Evolutionary conservation across 2,888 invertebrate genomes (phyloP).

Genomic region (Xylocampa areola): DNA sequence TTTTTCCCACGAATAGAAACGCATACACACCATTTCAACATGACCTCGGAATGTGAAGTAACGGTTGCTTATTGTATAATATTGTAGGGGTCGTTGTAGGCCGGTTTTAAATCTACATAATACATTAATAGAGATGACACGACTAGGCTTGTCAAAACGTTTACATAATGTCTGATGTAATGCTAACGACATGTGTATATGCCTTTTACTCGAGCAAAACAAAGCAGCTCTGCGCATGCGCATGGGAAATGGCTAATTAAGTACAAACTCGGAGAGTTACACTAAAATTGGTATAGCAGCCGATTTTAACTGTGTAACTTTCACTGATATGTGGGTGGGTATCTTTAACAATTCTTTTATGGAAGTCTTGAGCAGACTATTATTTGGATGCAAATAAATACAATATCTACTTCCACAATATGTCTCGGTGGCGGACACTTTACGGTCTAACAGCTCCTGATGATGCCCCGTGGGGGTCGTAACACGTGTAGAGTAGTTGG

Average conservation of each 20-base stretch:
- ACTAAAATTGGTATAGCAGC: conserved; percentile 23
- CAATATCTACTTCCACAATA: too few relatives aligned
- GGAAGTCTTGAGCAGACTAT: conserved; percentile 1
- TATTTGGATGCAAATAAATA: too few relatives aligned
- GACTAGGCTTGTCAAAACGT: conserved; percentile 77
- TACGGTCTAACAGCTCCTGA: too few relatives aligned
- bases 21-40: conserved; percentile 41
- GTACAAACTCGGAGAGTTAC: conserved; percentile 43
- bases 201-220: conserved; percentile 53
- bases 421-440: too few relatives aligned
- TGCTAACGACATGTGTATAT: conserved; percentile 49
- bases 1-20: conserved; percentile 70
- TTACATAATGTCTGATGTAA: conserved; percentile 76
- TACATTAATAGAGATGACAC: conserved; percentile 77
- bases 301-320: conserved; percentile 39
- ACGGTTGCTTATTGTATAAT: conserved; percentile 13
- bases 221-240: conserved; percentile 34
- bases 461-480: too few relatives aligned
- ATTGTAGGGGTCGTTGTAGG: conserved; percentile 54
- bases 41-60: conserved; percentile 42
- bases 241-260: conserved; percentile 38
- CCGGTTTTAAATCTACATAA: conserved; percentile 59
- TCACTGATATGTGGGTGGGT: conserved; percentile 44
- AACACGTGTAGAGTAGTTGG: too few relatives aligned
- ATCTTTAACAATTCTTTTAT: conserved; percentile 26